These are phyloP conservation scores for Hestina assimilis DNA, from an alignment of 1,140 invertebrate genomes.

Conservation along the genomic window DNA sequence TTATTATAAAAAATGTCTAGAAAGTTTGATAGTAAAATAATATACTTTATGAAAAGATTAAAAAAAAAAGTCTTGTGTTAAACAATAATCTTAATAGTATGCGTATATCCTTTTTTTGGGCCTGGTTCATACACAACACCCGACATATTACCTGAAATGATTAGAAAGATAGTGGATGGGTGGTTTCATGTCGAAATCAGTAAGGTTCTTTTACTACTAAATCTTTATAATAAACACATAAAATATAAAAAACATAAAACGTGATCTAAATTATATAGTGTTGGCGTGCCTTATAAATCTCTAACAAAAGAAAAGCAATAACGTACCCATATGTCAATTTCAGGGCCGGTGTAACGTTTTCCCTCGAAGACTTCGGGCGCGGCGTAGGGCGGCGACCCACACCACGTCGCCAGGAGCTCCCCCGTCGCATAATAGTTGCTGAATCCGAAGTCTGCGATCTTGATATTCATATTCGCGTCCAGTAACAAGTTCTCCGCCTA, in stretches of 20 bases:
- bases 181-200: no score
- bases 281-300: neutral
- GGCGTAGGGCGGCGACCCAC: slow-evolving; percentile 98
- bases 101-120: no score
- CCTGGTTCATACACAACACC: no score
- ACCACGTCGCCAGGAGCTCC: slow-evolving; percentile 94
- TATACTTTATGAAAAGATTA: no score
- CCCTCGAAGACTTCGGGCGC: slow-evolving; percentile 98
- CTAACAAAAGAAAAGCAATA: slow-evolving; percentile 15
- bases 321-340: slow-evolving; percentile 97
- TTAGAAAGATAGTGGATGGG: no score
- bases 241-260: no score
- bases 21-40: neutral
- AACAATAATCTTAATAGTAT: no score
- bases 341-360: slow-evolving; percentile 96
- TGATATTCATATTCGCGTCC: slow-evolving; percentile 96
- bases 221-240: no score
- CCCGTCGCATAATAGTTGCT: slow-evolving; percentile 94
- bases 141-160: no score
- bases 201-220: no score
- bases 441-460: slow-evolving; percentile 98
- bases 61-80: no score
- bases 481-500: slow-evolving; percentile 96
- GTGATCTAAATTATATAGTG: neutral
- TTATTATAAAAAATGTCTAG: slow-evolving; percentile 18